Evolutionary conservation across 2,797 vertebrate species (phyloP).

Genomic region (Bradypodion pumilum): DNA sequence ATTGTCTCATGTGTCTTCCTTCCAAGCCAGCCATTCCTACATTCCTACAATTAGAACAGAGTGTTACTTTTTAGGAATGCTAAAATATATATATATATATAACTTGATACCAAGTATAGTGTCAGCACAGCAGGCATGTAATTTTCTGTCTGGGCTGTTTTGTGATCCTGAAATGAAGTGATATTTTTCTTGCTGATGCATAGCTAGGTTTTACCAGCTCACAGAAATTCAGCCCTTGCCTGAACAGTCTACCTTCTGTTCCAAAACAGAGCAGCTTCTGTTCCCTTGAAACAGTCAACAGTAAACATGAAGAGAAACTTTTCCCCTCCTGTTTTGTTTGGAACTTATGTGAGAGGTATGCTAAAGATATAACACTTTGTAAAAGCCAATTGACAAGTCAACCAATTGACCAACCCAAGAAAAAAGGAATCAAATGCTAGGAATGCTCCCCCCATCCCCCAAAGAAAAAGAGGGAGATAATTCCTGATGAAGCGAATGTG

Average conservation of each 20-base stretch:
- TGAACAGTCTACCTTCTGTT: constrained; percentile 76
- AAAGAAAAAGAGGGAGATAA: too few relatives aligned
- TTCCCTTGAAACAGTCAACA: constrained; percentile 71
- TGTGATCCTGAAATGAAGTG: constrained; percentile 43
- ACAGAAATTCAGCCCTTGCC: constrained; percentile 52
- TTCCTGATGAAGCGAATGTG: too few relatives aligned
- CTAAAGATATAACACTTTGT: constrained; percentile 55
- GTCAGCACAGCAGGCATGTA: constrained; percentile 24
- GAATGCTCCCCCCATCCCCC: not conserved
- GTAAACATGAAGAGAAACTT: constrained; percentile 67
- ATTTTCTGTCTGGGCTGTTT: constrained; percentile 51
- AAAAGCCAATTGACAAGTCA: constrained; percentile 36
- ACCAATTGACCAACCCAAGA: not conserved
- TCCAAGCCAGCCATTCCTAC: too few relatives aligned
- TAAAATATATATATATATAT: constrained; percentile 21
- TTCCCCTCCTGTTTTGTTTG: constrained; percentile 68
- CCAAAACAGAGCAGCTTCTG: constrained; percentile 73
- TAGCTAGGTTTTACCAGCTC: constrained; percentile 60
- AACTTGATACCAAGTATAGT: constrained; percentile 26
- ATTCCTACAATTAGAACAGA: constrained; percentile 24
- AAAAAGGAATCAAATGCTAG: not conserved
- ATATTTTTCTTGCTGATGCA: constrained; percentile 46
- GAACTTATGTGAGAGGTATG: constrained; percentile 51
- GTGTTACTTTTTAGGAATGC: constrained; percentile 8
- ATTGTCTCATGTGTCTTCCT: too few relatives aligned